Base-by-base conservation (phyloP, 2,888 invertebrate species). In the Mycogona germanica region DNA sequence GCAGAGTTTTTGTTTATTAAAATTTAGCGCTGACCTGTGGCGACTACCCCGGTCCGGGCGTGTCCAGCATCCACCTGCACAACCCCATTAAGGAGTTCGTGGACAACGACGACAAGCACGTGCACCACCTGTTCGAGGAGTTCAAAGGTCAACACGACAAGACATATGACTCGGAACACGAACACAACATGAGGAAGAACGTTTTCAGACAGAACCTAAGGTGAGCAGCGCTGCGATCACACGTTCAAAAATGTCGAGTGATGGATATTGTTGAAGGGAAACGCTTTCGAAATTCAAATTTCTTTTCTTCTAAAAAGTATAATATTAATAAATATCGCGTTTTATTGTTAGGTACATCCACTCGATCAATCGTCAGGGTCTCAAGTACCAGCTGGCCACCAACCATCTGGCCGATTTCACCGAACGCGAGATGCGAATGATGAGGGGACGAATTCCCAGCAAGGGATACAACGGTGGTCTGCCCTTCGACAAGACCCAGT, bases 61-160 rank as follows among this genome's bases (percentile, higher is more conserved):
- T 75, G 5, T 75, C 58, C 17, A 84, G 86, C 66, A 73, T 79
- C 64, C 83, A 84, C 51, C 83, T 86, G 0, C 89, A 91, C 71
- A 95, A 95, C 72, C 95, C 95, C 0, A 92, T 95, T 84, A 79
- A 78, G 60, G 95, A 96, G 73, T 95, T 86, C 64, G 73, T 95
- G 14, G 79, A 84, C 62, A 75, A 76, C 30, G 73, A 76, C 30
- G 81, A 82, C 21, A 70, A 70, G 0, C 89, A 91, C 63, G 75
- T 91, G 0, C 77, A 84, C 25, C 72, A 75, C 41, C 83, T 84
- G 65, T 96, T 95, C 68, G 70, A 76, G 2, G 65, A 79, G 48
- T 95, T 91, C 67, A 80, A 81, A 64, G 73, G 66, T 1, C 79
- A 78, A 58, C 91, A 95, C 66, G 73, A 74, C 29, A 82, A 80